A percentile compares a stretch with the other conserved stretches of the same genome.
Conservation (phyloP, 2,888 invertebrate genomes). For the Odontothrips loti region DNA sequence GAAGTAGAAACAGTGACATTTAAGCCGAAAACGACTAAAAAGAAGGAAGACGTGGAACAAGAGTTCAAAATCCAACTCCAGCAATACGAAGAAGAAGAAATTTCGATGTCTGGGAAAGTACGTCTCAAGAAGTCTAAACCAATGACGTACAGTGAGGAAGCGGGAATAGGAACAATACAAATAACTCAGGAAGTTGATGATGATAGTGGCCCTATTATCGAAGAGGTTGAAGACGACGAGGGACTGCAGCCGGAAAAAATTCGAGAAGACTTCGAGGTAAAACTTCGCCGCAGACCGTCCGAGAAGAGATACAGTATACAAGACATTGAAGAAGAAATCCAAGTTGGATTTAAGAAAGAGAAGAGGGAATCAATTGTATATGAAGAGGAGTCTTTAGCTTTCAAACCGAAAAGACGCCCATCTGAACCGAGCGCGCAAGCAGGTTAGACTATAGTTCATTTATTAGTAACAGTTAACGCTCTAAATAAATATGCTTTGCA, state of each 20-base stretch:
- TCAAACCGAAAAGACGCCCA: slow-evolving; percentile 62
- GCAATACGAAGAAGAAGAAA: slow-evolving; percentile 82
- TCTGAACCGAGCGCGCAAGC: slow-evolving; percentile 41
- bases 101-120: slow-evolving; percentile 78
- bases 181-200: slow-evolving; percentile 52
- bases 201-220: slow-evolving; percentile 46
- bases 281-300: slow-evolving; percentile 27
- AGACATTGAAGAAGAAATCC: slow-evolving; percentile 58
- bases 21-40: slow-evolving; percentile 68
- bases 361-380: slow-evolving; percentile 48
- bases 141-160: slow-evolving; percentile 70
- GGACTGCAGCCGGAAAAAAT: slow-evolving; percentile 36
- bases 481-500: neutral
- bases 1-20: slow-evolving; percentile 39
- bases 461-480: neutral
- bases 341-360: slow-evolving; percentile 45
- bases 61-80: slow-evolving; percentile 82
- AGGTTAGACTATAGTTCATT: neutral
- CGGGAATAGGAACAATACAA: slow-evolving; percentile 63
- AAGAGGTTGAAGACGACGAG: slow-evolving; percentile 48
- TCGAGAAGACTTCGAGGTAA: slow-evolving; percentile 37
- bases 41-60: slow-evolving; percentile 82
- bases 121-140: slow-evolving; percentile 67
- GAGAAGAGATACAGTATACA: slow-evolving; percentile 56
- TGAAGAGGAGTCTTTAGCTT: slow-evolving; percentile 64